Evolutionary conservation across 2,113 vertebrate genomes (phyloP).

Genomic region (Daubentonia madagascariensis): DNA sequence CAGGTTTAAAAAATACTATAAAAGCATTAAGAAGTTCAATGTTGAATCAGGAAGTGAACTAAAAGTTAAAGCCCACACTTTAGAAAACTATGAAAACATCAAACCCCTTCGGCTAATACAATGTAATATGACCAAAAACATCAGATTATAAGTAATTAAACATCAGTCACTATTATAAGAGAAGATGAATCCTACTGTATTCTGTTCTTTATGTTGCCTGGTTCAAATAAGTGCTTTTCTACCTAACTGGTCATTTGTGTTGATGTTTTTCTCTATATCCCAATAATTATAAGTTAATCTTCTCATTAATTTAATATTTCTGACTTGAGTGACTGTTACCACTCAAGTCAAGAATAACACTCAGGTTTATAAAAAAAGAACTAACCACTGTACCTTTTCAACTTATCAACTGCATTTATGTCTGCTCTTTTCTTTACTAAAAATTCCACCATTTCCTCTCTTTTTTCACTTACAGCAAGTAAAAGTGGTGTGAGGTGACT

Average conservation of each 20-base stretch:
- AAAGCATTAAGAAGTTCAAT: neutral
- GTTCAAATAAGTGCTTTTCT: neutral
- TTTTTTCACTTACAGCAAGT: constrained; percentile 87
- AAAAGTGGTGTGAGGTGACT: constrained; percentile 87
- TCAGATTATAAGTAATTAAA: neutral
- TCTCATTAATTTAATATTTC: neutral
- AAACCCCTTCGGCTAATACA: neutral
- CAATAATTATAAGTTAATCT: neutral
- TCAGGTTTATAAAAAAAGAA: neutral
- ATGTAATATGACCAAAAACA: neutral
- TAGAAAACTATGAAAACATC: neutral
- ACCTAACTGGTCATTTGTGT: neutral
- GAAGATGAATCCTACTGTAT: neutral
- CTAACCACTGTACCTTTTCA: constrained; percentile 73
- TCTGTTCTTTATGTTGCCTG: neutral
- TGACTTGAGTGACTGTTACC: neutral
- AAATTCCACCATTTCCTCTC: constrained; percentile 87
- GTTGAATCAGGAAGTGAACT: neutral
- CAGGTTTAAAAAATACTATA: neutral
- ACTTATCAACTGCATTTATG: constrained; percentile 82
- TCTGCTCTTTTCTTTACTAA: constrained; percentile 87
- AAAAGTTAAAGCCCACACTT: neutral
- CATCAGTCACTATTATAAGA: neutral
- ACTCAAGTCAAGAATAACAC: neutral
- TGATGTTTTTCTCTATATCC: neutral